Percentiles rank a stretch among this genome's conserved stretches.
Evolutionary conservation across 1,140 invertebrate species (phyloP).

Genomic region (Sarcophaga bullata): DNA sequence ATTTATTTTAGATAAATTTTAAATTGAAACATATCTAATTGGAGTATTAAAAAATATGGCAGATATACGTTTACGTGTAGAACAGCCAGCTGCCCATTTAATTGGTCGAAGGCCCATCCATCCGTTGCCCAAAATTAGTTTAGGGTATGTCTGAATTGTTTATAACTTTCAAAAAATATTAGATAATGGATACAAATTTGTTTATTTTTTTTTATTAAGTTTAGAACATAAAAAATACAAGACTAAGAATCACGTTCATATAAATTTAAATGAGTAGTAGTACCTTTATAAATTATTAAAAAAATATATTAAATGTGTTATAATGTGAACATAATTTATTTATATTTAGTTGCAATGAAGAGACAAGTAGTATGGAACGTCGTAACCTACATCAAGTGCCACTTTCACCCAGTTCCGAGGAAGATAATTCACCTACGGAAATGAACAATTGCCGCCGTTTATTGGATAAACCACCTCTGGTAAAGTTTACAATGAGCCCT

Average conservation of each 20-base stretch:
- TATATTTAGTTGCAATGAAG: constrained; percentile 41
- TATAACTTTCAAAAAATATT: neutral
- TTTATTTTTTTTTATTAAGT: too few relatives aligned
- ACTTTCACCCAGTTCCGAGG: constrained; percentile 77
- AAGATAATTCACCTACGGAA: constrained; percentile 88
- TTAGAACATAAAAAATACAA: too few relatives aligned
- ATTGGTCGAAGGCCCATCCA: constrained; percentile 10
- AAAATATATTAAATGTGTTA: too few relatives aligned
- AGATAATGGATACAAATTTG: neutral
- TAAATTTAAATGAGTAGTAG: too few relatives aligned
- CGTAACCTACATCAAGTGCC: constrained; percentile 31
- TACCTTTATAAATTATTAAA: too few relatives aligned
- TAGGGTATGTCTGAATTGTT: neutral
- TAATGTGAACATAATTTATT: neutral
- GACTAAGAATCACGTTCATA: too few relatives aligned
- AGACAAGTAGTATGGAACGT: constrained; percentile 9
- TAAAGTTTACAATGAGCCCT: constrained; percentile 65
- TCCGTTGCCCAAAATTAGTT: constrained; percentile 20
- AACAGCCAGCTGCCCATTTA: constrained; percentile 1
- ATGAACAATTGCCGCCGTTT: constrained; percentile 85
- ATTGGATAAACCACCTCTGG: constrained; percentile 82
- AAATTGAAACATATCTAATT: neutral
- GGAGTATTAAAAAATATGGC: neutral
- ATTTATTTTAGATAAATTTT: neutral
- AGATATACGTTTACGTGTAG: constrained; percentile 22